These are phyloP conservation scores for Alfaro cultratus DNA, from an alignment of 2,797 vertebrate genomes.

Conservation along the genomic window DNA sequence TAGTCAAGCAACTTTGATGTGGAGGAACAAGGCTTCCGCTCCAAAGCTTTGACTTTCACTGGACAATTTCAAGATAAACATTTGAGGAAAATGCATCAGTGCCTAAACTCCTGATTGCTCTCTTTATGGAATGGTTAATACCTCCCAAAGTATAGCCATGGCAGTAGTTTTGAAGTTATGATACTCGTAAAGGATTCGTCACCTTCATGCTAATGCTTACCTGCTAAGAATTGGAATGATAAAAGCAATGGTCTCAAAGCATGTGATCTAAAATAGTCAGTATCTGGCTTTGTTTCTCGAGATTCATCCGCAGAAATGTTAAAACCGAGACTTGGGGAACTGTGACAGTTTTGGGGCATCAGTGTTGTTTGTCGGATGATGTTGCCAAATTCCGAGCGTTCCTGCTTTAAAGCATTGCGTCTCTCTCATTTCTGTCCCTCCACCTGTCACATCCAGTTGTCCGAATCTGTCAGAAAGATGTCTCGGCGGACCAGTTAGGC, in stretches of 20 bases:
- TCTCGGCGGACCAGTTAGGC: constrained; percentile 23
- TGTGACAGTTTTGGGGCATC: not conserved
- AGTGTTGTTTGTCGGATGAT: not conserved
- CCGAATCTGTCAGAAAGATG: not conserved
- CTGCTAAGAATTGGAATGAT: not conserved
- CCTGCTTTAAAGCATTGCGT: not conserved
- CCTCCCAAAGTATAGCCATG: not conserved
- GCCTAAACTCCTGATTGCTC: not conserved
- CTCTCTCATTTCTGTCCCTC: not conserved
- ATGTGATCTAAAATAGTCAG: not conserved
- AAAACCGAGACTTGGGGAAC: not conserved
- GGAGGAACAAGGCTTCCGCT: not conserved
- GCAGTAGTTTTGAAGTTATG: not conserved
- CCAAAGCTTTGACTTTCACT: not conserved
- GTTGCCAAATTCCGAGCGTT: not conserved
- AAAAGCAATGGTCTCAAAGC: not conserved
- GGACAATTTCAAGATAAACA: not conserved
- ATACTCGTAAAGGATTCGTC: not conserved
- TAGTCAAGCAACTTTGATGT: not conserved
- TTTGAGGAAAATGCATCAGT: not conserved
- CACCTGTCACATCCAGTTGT: constrained; percentile 19
- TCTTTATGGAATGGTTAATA: not conserved
- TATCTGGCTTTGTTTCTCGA: not conserved
- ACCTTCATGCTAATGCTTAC: not conserved
- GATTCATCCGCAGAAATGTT: not conserved